A percentile compares a stretch with the other conserved stretches of the same genome.
Evolutionary conservation across 2,113 vertebrate species (phyloP).

Genomic region (Cavia porcellus): DNA sequence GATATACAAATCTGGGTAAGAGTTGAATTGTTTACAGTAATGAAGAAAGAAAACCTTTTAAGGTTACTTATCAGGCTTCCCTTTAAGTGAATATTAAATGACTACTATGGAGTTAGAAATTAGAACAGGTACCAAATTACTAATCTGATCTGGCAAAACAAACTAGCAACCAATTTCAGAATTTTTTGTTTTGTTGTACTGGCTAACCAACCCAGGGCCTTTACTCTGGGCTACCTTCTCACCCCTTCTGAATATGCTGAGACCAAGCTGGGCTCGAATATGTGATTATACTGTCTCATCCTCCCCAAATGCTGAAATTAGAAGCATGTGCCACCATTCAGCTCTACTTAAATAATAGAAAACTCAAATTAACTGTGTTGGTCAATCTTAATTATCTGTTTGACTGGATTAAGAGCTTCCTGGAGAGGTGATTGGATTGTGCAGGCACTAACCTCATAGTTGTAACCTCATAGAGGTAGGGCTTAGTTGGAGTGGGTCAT

Average conservation of each 20-base stretch:
- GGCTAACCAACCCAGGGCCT: neutral
- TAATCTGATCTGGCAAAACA: conserved; percentile 33
- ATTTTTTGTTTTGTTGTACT: neutral
- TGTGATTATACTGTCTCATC: neutral
- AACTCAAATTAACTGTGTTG: neutral
- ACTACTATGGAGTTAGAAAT: neutral
- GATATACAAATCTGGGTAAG: neutral
- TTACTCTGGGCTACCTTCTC: neutral
- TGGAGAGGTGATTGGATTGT: neutral
- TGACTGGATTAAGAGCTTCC: neutral
- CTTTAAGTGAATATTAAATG: conserved; percentile 16
- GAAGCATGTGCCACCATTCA: neutral
- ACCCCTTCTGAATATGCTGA: neutral
- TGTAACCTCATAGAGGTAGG: neutral
- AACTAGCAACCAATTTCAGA: neutral
- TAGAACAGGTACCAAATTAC: conserved; percentile 22
- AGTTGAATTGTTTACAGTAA: neutral
- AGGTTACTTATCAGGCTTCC: neutral
- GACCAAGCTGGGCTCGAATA: neutral
- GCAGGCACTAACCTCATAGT: neutral
- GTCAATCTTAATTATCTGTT: neutral
- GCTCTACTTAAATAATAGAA: neutral
- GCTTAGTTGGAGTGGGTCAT: neutral
- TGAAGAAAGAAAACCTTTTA: neutral
- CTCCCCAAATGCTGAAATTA: neutral